phyloP scores from a whole-genome alignment of 2,888 invertebrate genomes.

The Bimastos eiseni region DNA sequence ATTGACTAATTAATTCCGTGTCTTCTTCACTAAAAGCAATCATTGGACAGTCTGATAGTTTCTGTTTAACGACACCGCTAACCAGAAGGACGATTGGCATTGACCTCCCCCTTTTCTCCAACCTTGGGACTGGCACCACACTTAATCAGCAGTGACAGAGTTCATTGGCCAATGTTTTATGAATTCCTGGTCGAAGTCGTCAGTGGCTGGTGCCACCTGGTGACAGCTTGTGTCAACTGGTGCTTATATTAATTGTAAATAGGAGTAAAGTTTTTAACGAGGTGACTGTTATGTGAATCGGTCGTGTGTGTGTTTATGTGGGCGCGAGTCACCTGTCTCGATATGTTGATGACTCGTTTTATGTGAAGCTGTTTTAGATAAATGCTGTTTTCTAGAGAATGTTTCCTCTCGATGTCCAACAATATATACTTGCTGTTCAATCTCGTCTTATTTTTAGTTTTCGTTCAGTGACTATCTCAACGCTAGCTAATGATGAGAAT shows the following conservation, averaged over 20 bases:
- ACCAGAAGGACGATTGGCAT: too few relatives aligned
- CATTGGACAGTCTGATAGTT: not conserved
- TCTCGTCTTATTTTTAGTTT: not conserved
- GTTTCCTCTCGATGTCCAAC: not conserved
- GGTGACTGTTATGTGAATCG: not conserved
- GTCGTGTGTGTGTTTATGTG: not conserved
- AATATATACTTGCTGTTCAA: not conserved
- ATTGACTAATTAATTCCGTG: too few relatives aligned
- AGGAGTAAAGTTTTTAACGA: not conserved
- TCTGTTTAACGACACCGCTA: too few relatives aligned
- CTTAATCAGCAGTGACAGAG: too few relatives aligned
- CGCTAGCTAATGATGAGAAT: not conserved
- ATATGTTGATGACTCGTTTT: not conserved
- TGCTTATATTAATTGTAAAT: not conserved
- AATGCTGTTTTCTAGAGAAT: not conserved
- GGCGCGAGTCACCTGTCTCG: not conserved
- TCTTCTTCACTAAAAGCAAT: not conserved
- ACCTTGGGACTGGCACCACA: too few relatives aligned
- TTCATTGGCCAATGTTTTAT: not conserved
- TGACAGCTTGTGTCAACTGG: not conserved
- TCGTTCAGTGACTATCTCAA: not conserved
- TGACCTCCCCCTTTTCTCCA: too few relatives aligned
- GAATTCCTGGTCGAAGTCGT: not conserved
- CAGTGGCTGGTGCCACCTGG: not conserved
- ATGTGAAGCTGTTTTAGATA: slow-evolving; percentile 13